phyloP scores from a whole-genome alignment of 2,888 invertebrate genomes.

The Phortica okadai region DNA sequence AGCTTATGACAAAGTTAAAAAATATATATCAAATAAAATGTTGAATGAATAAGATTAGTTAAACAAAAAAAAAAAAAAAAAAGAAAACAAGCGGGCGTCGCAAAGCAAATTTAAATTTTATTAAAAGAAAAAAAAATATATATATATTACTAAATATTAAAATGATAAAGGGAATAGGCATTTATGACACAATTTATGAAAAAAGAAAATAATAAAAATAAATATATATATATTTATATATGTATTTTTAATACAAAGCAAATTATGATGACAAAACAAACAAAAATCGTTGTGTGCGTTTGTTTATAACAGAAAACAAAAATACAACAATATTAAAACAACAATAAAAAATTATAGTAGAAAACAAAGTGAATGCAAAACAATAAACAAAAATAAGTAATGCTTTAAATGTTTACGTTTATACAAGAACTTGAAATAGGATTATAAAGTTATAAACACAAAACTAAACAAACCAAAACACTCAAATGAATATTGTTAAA shows the following conservation, averaged over 20 bases:
- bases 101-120: no score
- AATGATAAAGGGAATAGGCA: constrained; percentile 52
- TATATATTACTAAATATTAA: constrained; percentile 38
- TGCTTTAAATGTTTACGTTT: constrained; percentile 58
- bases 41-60: constrained; percentile 44
- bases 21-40: constrained; percentile 48
- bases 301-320: not conserved
- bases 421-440: constrained; percentile 37
- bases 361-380: not conserved
- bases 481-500: constrained; percentile 51
- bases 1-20: constrained; percentile 56
- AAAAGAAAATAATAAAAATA: constrained; percentile 41
- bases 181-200: constrained; percentile 51
- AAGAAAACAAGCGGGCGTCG: constrained; percentile 34
- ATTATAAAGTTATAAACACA: constrained; percentile 19
- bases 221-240: constrained; percentile 47
- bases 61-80: constrained; percentile 43
- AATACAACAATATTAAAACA: not conserved
- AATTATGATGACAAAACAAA: constrained; percentile 18
- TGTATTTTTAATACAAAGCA: constrained; percentile 34
- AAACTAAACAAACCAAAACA: constrained; percentile 39
- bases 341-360: constrained; percentile 7
- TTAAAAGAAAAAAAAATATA: constrained; percentile 47
- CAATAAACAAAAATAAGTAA: constrained; percentile 49
- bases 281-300: constrained; percentile 55